A percentile compares a stretch with the other conserved stretches of the same genome.
phyloP scores from a whole-genome alignment of 2,888 invertebrate genomes.

The Tryphoninae sp. region DNA sequence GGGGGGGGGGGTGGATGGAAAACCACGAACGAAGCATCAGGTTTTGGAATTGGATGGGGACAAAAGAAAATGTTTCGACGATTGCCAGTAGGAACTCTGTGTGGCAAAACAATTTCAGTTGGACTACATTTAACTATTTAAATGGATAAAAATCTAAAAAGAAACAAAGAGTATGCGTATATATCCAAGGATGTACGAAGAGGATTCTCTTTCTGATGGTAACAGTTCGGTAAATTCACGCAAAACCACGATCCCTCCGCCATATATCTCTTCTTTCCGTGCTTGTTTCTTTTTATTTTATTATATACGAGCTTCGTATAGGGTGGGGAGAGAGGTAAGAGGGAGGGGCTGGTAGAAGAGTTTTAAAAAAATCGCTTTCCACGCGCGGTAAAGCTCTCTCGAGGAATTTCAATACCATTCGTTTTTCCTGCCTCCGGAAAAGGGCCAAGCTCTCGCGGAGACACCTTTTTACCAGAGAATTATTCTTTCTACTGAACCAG shows the following conservation, averaged over 20 bases:
- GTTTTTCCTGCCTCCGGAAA: slow-evolving; percentile 38
- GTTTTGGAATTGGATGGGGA: slow-evolving; percentile 43
- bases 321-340: background rate
- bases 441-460: slow-evolving; percentile 30
- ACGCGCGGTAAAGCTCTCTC: slow-evolving; percentile 50
- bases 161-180: background rate
- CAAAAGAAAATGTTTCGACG: slow-evolving; percentile 43
- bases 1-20: background rate
- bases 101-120: slow-evolving; percentile 49
- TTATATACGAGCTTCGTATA: slow-evolving; percentile 24
- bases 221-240: slow-evolving; percentile 49
- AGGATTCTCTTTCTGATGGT: slow-evolving; percentile 40
- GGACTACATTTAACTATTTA: slow-evolving; percentile 51
- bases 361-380: slow-evolving; percentile 55
- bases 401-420: slow-evolving; percentile 59
- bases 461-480: slow-evolving; percentile 55
- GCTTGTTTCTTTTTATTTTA: slow-evolving; percentile 57
- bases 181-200: slow-evolving; percentile 5
- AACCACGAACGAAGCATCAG: slow-evolving; percentile 28
- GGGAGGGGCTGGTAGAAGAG: slow-evolving; percentile 4
- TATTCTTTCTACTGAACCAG: slow-evolving; percentile 11
- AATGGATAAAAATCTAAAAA: slow-evolving; percentile 47
- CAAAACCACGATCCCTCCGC: slow-evolving; percentile 48
- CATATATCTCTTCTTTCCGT: slow-evolving; percentile 39
- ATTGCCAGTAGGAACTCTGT: slow-evolving; percentile 15